These are phyloP conservation scores for Catocala sponsa DNA, from an alignment of 2,888 invertebrate genomes.

Conservation along the genomic window DNA sequence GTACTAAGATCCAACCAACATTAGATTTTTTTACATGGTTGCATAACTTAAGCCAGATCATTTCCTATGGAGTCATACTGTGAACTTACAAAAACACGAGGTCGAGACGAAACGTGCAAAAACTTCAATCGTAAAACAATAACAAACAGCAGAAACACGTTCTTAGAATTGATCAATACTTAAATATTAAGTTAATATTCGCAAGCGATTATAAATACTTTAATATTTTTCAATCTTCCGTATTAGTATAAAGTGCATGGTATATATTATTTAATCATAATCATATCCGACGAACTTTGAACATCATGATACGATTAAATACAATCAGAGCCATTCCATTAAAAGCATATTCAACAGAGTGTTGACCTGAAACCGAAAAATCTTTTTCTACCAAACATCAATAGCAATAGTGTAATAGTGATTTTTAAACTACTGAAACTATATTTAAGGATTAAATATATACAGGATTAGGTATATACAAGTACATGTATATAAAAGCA, in stretches of 20 bases:
- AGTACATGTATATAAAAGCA: too few species aligned
- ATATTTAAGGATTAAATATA: too few species aligned
- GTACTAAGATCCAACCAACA: background rate
- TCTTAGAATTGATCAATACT: conserved; percentile 2
- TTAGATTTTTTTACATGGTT: background rate
- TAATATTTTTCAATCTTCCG: background rate
- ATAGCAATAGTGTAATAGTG: too few species aligned
- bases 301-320: too few species aligned
- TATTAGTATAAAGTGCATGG: background rate
- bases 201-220: background rate
- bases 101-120: conserved; percentile 35
- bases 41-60: conserved; percentile 10
- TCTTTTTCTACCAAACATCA: too few species aligned
- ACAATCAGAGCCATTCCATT: too few species aligned
- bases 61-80: conserved; percentile 33
- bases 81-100: conserved; percentile 37
- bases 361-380: too few species aligned
- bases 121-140: conserved; percentile 35
- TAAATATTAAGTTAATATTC: background rate
- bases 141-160: conserved; percentile 39
- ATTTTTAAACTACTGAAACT: too few species aligned
- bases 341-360: too few species aligned
- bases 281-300: too few species aligned
- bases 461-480: too few species aligned
- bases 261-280: too few species aligned